phyloP scores from a whole-genome alignment of 2,113 vertebrate genomes.

The Arothron firmamentum region DNA sequence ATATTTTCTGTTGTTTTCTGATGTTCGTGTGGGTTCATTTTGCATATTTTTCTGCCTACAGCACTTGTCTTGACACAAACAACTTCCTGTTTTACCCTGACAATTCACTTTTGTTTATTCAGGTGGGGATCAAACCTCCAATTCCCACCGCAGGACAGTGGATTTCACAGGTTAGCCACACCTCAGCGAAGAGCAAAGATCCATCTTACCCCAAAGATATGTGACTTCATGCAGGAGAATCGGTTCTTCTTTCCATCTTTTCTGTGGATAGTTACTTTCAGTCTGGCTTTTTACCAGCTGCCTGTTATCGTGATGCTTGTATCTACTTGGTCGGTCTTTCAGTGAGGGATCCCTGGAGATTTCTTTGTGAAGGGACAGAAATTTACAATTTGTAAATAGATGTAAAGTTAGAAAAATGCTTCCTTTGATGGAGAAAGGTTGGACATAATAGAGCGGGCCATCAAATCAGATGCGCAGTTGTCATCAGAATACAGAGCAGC shows the following conservation, averaged over 20 bases:
- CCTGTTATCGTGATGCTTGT: not conserved
- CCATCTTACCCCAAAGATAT: no score
- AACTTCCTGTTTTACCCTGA: not conserved
- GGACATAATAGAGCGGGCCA: constrained; percentile 45
- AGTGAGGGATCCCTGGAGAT: not conserved
- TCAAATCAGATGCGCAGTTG: constrained; percentile 46
- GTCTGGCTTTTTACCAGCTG: no score
- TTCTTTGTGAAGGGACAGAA: not conserved
- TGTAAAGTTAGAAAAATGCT: constrained; percentile 45
- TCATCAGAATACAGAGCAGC: constrained; percentile 46
- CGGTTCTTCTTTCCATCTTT: no score
- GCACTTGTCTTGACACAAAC: not conserved
- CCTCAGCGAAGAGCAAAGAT: not conserved
- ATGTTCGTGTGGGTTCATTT: no score
- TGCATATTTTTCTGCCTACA: not conserved
- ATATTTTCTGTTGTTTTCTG: no score
- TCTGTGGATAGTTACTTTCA: no score
- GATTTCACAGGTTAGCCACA: not conserved
- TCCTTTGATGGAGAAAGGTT: constrained; percentile 40
- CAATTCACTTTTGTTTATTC: not conserved
- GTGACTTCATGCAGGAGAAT: no score
- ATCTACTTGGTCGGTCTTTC: not conserved
- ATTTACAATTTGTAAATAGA: constrained; percentile 33
- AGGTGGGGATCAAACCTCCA: not conserved
- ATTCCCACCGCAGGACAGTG: not conserved